phyloP scores from a whole-genome alignment of 2,888 invertebrate genomes.

The Meganola albula region DNA sequence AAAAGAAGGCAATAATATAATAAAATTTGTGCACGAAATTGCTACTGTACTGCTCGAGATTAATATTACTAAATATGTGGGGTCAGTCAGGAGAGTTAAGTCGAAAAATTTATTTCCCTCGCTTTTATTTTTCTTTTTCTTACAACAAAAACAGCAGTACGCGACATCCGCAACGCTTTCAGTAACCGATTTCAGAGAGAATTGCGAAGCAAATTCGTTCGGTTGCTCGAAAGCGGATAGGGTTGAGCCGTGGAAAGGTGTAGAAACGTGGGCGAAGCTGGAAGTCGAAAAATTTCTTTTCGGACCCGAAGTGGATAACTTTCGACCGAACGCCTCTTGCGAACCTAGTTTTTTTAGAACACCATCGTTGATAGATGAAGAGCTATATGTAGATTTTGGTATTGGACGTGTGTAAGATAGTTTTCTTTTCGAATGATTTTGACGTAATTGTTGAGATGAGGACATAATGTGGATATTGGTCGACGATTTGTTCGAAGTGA shows the following conservation, averaged over 20 bases:
- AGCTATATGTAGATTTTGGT: conserved; percentile 70
- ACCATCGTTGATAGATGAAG: conserved; percentile 78
- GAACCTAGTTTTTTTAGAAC: conserved; percentile 58
- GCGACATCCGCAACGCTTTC: conserved; percentile 75
- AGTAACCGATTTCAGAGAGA: conserved; percentile 83
- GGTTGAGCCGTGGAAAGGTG: conserved; percentile 91
- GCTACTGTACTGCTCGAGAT: conserved; percentile 91
- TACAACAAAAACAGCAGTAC: conserved; percentile 65
- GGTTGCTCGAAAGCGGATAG: conserved; percentile 85
- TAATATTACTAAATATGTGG: conserved; percentile 87
- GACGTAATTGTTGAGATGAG: conserved; percentile 39
- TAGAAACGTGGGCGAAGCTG: conserved; percentile 89
- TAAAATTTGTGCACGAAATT: conserved; percentile 91
- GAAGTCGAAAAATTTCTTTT: conserved; percentile 86
- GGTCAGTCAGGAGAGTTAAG: conserved; percentile 82
- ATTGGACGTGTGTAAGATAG: conserved; percentile 53
- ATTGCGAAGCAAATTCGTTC: conserved; percentile 86
- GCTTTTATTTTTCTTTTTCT: conserved; percentile 43
- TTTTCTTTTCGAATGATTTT: conserved; percentile 56
- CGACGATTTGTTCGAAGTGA: conserved; percentile 24
- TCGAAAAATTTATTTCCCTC: conserved; percentile 84
- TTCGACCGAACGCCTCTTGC: conserved; percentile 53
- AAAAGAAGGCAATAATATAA: conserved; percentile 88
- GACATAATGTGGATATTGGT: conserved; percentile 31
- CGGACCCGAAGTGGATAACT: conserved; percentile 59